These are phyloP conservation scores for Taphrorychus bicolor DNA, from an alignment of 2,888 invertebrate species.

Conservation along the genomic window DNA sequence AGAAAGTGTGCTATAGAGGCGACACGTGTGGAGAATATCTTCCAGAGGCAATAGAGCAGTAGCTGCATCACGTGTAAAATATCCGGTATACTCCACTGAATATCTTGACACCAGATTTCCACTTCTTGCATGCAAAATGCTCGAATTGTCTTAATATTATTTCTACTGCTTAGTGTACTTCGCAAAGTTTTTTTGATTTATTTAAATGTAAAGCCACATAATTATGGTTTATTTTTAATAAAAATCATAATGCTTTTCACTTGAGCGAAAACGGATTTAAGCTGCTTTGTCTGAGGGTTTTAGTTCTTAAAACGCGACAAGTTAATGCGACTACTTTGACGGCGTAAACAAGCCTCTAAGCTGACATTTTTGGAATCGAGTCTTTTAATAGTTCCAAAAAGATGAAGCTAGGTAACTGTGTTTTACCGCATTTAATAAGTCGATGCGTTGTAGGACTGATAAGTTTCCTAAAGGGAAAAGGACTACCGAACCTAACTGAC, in stretches of 20 bases:
- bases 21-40: slow-evolving; percentile 30
- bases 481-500: no score
- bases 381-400: no score
- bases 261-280: neutral
- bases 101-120: slow-evolving; percentile 35
- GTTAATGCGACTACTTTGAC: no score
- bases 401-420: no score
- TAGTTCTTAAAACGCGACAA: neutral
- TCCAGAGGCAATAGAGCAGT: slow-evolving; percentile 11
- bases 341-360: no score
- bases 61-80: slow-evolving; percentile 38
- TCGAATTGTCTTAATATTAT: neutral
- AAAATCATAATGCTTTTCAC: neutral
- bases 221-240: neutral
- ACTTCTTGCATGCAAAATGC: slow-evolving; percentile 23
- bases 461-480: no score
- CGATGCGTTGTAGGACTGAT: no score
- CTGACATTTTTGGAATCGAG: no score
- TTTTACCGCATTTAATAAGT: no score
- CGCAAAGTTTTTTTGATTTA: neutral
- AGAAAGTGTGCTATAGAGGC: slow-evolving; percentile 16
- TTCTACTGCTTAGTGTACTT: neutral
- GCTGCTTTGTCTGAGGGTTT: neutral
- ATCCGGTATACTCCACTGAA: slow-evolving; percentile 23
- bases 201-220: neutral